These are phyloP conservation scores for Coleophora flavipennella DNA, from an alignment of 2,888 invertebrate species.

Conservation along the genomic window DNA sequence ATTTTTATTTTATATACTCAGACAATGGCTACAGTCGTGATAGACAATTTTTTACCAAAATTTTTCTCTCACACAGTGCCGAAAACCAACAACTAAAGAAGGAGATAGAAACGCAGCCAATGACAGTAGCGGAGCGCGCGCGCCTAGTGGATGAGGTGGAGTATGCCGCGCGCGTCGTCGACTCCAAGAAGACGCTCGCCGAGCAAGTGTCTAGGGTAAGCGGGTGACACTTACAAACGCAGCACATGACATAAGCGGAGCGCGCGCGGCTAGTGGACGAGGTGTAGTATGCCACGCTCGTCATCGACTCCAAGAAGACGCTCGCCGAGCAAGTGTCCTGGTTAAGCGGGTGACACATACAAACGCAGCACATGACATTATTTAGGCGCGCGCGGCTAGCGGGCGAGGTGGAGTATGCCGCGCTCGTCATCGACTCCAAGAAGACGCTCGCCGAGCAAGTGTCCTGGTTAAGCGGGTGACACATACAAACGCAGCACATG, in stretches of 20 bases:
- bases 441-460: slow-evolving; percentile 41
- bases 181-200: slow-evolving; percentile 46
- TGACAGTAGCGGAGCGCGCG: slow-evolving; percentile 41
- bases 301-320: slow-evolving; percentile 46
- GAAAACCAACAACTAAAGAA: slow-evolving; percentile 32
- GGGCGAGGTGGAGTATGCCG: slow-evolving; percentile 50
- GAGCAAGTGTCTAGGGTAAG: slow-evolving; percentile 47
- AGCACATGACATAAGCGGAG: slow-evolving; percentile 22
- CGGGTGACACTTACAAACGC: too few species aligned
- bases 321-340: slow-evolving; percentile 45
- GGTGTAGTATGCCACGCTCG: slow-evolving; percentile 45
- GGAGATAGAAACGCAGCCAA: slow-evolving; percentile 36
- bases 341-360: slow-evolving; percentile 20
- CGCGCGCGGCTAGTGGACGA: slow-evolving; percentile 44
- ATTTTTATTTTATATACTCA: too few species aligned
- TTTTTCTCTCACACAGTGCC: slow-evolving; percentile 18
- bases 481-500: too few species aligned
- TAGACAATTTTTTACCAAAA: background rate
- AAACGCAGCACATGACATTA: slow-evolving; percentile 10
- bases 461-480: slow-evolving; percentile 30
- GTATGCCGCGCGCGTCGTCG: slow-evolving; percentile 43
- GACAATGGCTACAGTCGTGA: too few species aligned
- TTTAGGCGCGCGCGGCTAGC: slow-evolving; percentile 39
- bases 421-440: slow-evolving; percentile 49
- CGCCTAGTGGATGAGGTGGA: slow-evolving; percentile 47